These are phyloP conservation scores for Otolemur garnettii DNA, from an alignment of 2,113 vertebrate species.

Conservation along the genomic window DNA sequence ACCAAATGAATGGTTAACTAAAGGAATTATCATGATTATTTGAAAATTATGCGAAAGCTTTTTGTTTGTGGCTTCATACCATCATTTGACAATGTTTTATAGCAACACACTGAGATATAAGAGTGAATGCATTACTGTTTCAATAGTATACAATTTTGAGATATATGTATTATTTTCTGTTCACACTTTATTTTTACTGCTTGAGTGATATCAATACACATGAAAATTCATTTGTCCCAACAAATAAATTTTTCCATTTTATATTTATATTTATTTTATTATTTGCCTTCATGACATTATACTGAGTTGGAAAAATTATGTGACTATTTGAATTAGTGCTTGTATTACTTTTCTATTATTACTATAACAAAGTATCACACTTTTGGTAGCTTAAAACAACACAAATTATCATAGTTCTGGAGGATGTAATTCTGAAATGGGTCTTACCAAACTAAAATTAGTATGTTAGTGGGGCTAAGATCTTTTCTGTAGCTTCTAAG, in stretches of 20 bases:
- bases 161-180: background rate
- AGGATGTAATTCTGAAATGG: background rate
- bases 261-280: background rate
- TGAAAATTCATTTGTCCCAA: background rate
- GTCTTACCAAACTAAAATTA: background rate
- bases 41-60: constrained; percentile 32
- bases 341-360: background rate
- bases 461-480: background rate
- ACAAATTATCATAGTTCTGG: background rate
- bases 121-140: background rate
- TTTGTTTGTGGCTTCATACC: background rate
- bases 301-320: background rate
- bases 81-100: constrained; percentile 24
- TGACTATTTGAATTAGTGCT: background rate
- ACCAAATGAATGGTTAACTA: background rate
- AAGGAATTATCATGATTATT: background rate
- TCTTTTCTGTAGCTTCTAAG: background rate
- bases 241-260: background rate
- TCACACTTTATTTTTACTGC: background rate
- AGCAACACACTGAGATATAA: background rate
- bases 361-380: background rate
- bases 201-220: background rate
- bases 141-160: background rate
- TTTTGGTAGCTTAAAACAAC: background rate
- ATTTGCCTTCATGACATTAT: background rate